phyloP scores from a whole-genome alignment of 2,113 vertebrate species.

The Melanerpes aurifrons region DNA sequence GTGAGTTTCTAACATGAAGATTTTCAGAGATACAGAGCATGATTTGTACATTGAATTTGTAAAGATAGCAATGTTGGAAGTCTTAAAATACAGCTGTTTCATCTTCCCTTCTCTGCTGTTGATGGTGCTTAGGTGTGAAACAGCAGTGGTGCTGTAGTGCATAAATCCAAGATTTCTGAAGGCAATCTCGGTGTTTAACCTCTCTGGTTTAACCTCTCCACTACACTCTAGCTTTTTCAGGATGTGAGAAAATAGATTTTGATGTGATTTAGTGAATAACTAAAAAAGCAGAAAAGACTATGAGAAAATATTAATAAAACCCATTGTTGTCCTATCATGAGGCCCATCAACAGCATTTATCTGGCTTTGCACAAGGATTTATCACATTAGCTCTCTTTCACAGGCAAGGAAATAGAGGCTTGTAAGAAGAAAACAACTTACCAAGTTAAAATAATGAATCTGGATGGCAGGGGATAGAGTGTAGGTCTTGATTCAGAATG shows the following conservation, averaged over 20 bases:
- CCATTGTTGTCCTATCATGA: background rate
- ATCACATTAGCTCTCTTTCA: background rate
- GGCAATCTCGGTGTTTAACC: background rate
- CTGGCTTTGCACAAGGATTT: background rate
- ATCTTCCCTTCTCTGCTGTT: background rate
- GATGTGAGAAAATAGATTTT: background rate
- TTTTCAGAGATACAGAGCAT: background rate
- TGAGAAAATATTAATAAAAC: background rate
- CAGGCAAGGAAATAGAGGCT: background rate
- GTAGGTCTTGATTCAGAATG: background rate
- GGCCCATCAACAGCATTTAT: background rate
- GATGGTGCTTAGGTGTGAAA: rapidly evolving
- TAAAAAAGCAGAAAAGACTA: background rate
- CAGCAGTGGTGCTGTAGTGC: background rate
- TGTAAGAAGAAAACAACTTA: background rate
- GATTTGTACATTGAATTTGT: background rate
- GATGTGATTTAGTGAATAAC: background rate
- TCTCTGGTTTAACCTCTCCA: background rate
- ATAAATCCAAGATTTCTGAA: background rate
- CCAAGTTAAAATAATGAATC: background rate
- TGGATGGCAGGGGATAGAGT: background rate
- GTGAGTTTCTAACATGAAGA: background rate
- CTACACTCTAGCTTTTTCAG: background rate
- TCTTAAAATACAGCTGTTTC: background rate
- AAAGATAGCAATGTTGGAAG: background rate